phyloP scores from a whole-genome alignment of 30 jellyfish, hydroid and myxozoan species.

The Morbakka virulenta region DNA sequence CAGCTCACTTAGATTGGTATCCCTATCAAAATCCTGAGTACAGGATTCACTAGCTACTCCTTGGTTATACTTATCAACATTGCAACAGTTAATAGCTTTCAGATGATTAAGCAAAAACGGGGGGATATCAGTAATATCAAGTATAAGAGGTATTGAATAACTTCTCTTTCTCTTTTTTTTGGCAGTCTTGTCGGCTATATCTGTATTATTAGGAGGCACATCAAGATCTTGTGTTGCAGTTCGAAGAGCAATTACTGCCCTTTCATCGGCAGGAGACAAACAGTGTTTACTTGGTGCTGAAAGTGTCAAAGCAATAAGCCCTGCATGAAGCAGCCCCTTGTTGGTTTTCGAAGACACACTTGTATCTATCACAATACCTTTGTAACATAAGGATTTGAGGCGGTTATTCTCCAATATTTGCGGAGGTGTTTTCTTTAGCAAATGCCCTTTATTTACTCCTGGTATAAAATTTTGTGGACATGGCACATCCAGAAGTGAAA shows the following conservation, averaged over 20 bases:
- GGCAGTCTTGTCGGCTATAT: not conserved
- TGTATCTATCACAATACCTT: conserved; percentile 54
- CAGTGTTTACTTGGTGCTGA: conserved; percentile 87
- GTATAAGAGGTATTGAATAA: not conserved
- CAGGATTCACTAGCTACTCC: too few relatives aligned
- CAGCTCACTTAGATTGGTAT: too few relatives aligned
- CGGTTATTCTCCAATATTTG: conserved; percentile 9
- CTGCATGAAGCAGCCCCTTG: conserved; percentile 69
- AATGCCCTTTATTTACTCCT: conserved; percentile 60
- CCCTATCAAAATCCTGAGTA: too few relatives aligned
- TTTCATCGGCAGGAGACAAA: conserved; percentile 20
- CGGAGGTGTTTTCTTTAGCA: conserved; percentile 1
- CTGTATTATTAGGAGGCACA: not conserved
- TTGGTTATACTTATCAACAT: too few relatives aligned
- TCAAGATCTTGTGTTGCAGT: not conserved
- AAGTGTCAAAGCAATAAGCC: conserved; percentile 46
- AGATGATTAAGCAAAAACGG: not conserved
- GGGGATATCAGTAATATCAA: not conserved
- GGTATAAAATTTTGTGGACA: conserved; percentile 87
- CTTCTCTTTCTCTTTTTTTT: not conserved
- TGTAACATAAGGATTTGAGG: conserved; percentile 68
- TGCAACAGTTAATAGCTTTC: not conserved
- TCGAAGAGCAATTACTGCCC: not conserved
- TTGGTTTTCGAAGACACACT: conserved; percentile 49
- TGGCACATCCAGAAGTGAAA: conserved; percentile 39